phyloP scores from a whole-genome alignment of 2,888 invertebrate genomes.

The Pelosia muscerda region DNA sequence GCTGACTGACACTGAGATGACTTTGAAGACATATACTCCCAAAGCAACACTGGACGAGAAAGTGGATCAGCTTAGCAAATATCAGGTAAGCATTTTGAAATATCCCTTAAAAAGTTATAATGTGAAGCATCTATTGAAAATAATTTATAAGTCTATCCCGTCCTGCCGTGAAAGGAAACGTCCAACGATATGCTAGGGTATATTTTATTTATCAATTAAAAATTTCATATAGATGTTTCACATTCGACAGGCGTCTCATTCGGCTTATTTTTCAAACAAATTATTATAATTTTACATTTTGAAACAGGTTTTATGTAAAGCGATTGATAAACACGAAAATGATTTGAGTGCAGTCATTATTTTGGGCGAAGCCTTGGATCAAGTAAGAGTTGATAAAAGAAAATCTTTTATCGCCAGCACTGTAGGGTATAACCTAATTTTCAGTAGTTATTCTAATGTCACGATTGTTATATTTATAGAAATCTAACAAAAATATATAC shows the following conservation, averaged over 20 bases:
- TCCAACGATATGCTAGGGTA: not conserved
- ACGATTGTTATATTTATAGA: slow-evolving; percentile 62
- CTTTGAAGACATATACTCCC: slow-evolving; percentile 93
- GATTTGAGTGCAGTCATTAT: slow-evolving; percentile 91
- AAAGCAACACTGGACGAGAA: slow-evolving; percentile 96
- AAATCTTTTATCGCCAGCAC: slow-evolving; percentile 66
- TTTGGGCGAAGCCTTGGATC: slow-evolving; percentile 93
- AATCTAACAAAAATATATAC: slow-evolving; percentile 58
- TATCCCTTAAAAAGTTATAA: not conserved
- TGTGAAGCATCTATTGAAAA: slow-evolving; percentile 1
- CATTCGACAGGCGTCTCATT: not conserved
- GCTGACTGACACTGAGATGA: slow-evolving; percentile 94
- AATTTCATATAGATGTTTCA: not conserved
- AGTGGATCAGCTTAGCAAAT: slow-evolving; percentile 95
- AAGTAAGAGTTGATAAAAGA: slow-evolving; percentile 89
- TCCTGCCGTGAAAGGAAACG: not conserved
- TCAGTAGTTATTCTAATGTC: slow-evolving; percentile 81
- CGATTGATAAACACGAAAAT: slow-evolving; percentile 90
- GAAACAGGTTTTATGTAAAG: slow-evolving; percentile 91
- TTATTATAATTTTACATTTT: slow-evolving; percentile 67
- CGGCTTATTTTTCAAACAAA: slow-evolving; percentile 24
- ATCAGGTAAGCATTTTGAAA: slow-evolving; percentile 89
- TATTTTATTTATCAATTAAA: not conserved
- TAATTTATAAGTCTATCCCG: too few species aligned
- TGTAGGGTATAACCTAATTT: slow-evolving; percentile 79